These are phyloP conservation scores for Bombus polaris DNA, from an alignment of 1,140 invertebrate species.

Conservation along the genomic window DNA sequence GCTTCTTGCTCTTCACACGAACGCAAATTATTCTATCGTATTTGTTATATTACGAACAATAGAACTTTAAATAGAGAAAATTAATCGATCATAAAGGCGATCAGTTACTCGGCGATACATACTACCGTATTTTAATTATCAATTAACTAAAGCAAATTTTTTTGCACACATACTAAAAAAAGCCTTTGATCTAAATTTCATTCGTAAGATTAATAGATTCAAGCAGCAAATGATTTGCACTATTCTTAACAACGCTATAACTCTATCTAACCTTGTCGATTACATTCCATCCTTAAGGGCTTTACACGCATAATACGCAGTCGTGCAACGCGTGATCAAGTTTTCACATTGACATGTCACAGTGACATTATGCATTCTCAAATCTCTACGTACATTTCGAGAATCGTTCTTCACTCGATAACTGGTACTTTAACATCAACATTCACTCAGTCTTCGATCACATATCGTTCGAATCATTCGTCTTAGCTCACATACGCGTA, in stretches of 20 bases:
- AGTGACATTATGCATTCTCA: background rate
- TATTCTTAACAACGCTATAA: no score
- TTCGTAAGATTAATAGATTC: background rate
- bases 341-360: background rate
- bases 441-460: no score
- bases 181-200: background rate
- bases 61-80: background rate
- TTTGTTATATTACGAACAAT: conserved; percentile 11
- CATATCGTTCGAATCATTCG: no score
- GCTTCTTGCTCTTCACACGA: conserved; percentile 36
- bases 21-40: conserved; percentile 51
- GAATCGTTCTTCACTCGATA: background rate
- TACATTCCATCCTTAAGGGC: no score
- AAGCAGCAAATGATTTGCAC: no score
- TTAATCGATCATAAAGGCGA: background rate
- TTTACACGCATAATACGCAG: no score
- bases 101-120: no score
- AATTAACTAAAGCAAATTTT: no score
- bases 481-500: background rate
- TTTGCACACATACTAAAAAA: background rate
- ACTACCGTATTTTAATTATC: no score
- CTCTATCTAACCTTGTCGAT: no score
- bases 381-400: background rate
- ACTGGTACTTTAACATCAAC: no score
- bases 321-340: background rate